Base-by-base conservation (phyloP, 2,797 vertebrate species). In the Micropoecilia bifurca region DNA sequence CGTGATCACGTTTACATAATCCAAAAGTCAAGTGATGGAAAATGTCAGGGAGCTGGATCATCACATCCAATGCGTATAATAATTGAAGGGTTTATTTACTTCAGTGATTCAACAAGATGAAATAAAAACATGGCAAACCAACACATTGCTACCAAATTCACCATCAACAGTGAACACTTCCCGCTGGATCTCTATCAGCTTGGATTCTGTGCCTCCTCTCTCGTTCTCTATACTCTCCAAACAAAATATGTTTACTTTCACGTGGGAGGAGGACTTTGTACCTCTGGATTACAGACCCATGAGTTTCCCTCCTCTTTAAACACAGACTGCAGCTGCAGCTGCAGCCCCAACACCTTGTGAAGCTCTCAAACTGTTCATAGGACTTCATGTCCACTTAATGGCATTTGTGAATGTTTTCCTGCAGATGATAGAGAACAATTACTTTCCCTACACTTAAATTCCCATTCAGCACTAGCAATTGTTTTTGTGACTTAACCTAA, bases 1-100 rank as follows among this genome's bases (percentile, higher is more conserved):
- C 57, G n/a, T 1, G 16, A 75, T 66, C 48, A 57, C 68, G 16
- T 39, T 22, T 45, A 33, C 59, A 76, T 8, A 8, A 75, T 53
- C 48, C 6, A 71, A 59, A 68, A 43, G 18, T 69, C 7, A 76
- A 47, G 41, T 46, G 48, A 59, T 48, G 73, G 71, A 45, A 73
- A 39, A 66, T 61, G 75, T n/a, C 25, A 41, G 30, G 71, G 36
- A 73, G 46, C 39, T 73, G 14, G 45, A 45, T 36, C 30, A 66
- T 63, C 18, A 63, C 18, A 63, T 33, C 16, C 6, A 39, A 66
- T 3, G 1, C 36, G 2, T 6, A 63, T 6, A 36, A 9, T 20
- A 16, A 7, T 63, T 6, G 39, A 66, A 20, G 33, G 20, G 30
- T 66, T 66, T 39, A 66, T 66, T 36, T 66, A 22, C 13, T 59